Evolutionary conservation across 1,140 invertebrate species (phyloP), one percentile per base, ranked within the genome.

Genomic region (Drosophila persimilis): DNA sequence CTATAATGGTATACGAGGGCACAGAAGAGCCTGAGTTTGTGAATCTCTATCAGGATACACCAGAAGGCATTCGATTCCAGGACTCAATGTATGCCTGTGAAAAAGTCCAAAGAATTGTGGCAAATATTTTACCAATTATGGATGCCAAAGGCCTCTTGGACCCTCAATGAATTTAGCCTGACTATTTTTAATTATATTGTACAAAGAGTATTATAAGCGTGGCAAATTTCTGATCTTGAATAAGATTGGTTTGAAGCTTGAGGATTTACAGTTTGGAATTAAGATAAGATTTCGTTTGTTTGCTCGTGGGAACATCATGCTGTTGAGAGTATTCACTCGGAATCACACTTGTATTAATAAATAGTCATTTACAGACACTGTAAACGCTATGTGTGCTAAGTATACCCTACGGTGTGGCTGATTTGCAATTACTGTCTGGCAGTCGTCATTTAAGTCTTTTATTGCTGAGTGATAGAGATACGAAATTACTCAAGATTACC

Each of bases 101-200:
- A 22, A 56, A 35, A 5, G 62, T 76, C 1, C 57, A 76, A 8
- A 6, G 26, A 9, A 56, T 58, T 63, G 47, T 86, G 4, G 46
- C 47, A 0, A 63, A 64, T 5, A 39, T 77, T 4, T 50, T 89
- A 2, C 69, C 65, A 0, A 31, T 69, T 6, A 77, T 80, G 3
- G 79, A 90, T 58, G 48, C 52, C 8, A 80, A 69, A 44, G 75
- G 88, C 0, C n/a, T 90, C 6, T 53, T 90, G 3, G 80, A 90
- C 57, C 17, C 58, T 15, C 50, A 70, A 24, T 75, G 31, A 64
- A 48, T 43, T 26, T 48, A 54, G n/a, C 7, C 8, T 26, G 13
- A 56, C 2, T 13, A 17, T 3, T 47, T 20, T 26, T 4, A 17
- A 15, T n/a, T 13, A 15, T 50, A 44, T 2, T 3, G n/a, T 17